These are phyloP conservation scores for Anseranas semipalmata DNA, from an alignment of 2,113 vertebrate species.

Conservation along the genomic window DNA sequence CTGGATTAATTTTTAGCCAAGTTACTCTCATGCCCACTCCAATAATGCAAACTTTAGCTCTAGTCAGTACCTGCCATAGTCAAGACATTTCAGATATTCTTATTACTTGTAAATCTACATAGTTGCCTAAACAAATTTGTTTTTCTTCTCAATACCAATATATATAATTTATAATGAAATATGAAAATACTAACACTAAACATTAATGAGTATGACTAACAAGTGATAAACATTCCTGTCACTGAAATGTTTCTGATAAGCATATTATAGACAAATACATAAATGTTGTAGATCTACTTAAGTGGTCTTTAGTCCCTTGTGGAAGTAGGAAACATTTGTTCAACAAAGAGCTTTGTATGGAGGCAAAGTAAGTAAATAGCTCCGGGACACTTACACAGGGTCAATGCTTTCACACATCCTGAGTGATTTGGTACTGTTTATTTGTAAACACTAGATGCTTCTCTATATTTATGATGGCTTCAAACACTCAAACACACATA, in stretches of 20 bases:
- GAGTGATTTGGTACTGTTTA: not conserved
- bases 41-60: not conserved
- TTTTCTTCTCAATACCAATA: not conserved
- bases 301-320: not conserved
- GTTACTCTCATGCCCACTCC: not conserved
- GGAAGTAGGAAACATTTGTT: not conserved
- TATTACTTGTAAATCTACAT: not conserved
- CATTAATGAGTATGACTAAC: not conserved
- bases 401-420: not conserved
- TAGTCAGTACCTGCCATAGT: not conserved
- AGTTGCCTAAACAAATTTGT: not conserved
- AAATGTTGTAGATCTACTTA: not conserved
- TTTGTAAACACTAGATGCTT: conserved; percentile 3
- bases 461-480: not conserved
- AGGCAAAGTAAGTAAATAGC: conserved; percentile 5
- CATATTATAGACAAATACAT: not conserved
- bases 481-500: not conserved
- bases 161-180: not conserved
- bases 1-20: not conserved
- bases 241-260: not conserved
- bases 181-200: not conserved
- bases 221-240: not conserved
- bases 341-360: not conserved
- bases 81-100: not conserved
- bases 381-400: not conserved